Evolutionary conservation across 2,113 vertebrate genomes (phyloP), one percentile per base, ranked within the genome.

Genomic region (Geococcyx californianus): DNA sequence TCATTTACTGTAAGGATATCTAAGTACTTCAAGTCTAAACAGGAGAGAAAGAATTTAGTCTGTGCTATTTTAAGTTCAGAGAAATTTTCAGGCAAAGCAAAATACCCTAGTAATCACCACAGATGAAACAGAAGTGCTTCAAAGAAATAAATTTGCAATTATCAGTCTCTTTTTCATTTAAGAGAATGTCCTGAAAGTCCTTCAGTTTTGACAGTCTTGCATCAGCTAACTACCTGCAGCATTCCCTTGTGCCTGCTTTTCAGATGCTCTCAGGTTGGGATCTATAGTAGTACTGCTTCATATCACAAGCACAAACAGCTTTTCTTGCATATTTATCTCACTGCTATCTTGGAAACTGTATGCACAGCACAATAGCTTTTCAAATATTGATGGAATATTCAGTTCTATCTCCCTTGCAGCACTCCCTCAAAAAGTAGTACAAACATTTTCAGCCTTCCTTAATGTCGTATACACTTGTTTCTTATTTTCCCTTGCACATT

Each of bases 51-150:
- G 44, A 93, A 84, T 82, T 81, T 74, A 52, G 63, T 45, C 68
- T 92, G 76, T 78, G 64, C 74, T 96, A 93, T 93, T 97, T 94
- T 90, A 95, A 95, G 89, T 92, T 93, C 88, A 96, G 84, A 94
- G 73, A 58, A 90, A 82, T 82, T 66, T 94, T 87, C 34, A 72
- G 23, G 88, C 69, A 76, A 72, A 84, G 90, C 31, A 92, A 93
- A 95, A 89, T 47, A 87, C 59, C 72, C 72, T 87, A 73, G 67
- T 85, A 96, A 93, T 96, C 83, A 95, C 25, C 45, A 78, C 15
- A 94, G 93, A 94, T 94, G 91, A 96, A 97, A 97, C 26, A 38
- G 72, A 85, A 85, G 10, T 51, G 40, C 84, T 96, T 96, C 95
- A 96, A 93, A 96, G 92, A 80, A 93, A 36, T 59, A 92, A 82